These are phyloP conservation scores for Drosophila paramelanica DNA, from an alignment of 2,888 invertebrate genomes.

Conservation along the genomic window DNA sequence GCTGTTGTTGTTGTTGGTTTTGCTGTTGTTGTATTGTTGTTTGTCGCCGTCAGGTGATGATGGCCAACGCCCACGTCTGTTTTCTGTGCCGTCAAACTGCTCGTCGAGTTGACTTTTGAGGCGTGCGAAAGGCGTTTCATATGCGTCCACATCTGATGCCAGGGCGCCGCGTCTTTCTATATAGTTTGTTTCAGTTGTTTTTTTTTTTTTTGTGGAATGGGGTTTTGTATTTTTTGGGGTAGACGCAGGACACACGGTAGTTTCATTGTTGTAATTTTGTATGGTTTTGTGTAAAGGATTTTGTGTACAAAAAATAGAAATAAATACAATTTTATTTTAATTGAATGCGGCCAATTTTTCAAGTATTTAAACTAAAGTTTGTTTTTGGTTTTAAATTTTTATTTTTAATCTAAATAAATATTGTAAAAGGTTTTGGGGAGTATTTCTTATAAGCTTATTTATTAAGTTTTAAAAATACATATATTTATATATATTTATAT, in stretches of 20 bases:
- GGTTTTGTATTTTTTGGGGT: conserved; percentile 1
- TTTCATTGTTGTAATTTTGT: conserved; percentile 20
- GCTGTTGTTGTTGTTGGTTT: conserved; percentile 31
- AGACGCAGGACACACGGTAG: conserved; percentile 35
- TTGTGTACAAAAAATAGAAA: conserved; percentile 58
- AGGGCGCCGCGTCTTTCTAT: conserved; percentile 83
- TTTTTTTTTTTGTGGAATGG: conserved; percentile 14
- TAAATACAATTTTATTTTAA: conserved; percentile 54
- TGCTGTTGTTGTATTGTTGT: conserved; percentile 27
- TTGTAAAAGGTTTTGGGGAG: neutral
- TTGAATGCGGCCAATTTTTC: conserved; percentile 56
- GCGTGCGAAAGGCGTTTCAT: conserved; percentile 84
- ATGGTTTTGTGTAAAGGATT: conserved; percentile 24
- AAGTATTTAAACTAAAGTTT: conserved; percentile 25
- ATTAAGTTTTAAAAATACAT: too few species aligned
- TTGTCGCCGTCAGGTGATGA: conserved; percentile 55
- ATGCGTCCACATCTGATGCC: conserved; percentile 85
- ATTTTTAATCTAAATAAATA: conserved; percentile 12
- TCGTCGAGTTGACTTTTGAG: conserved; percentile 84
- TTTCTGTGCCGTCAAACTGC: conserved; percentile 82
- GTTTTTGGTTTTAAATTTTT: conserved; percentile 8
- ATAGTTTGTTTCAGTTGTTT: conserved; percentile 46
- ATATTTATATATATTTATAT: too few species aligned
- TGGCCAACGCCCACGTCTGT: conserved; percentile 77
- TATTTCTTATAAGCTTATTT: neutral